Evolutionary conservation across 1,140 invertebrate genomes (phyloP), one percentile per base, ranked within the genome.

Genomic region (Xylocopa sonorina): DNA sequence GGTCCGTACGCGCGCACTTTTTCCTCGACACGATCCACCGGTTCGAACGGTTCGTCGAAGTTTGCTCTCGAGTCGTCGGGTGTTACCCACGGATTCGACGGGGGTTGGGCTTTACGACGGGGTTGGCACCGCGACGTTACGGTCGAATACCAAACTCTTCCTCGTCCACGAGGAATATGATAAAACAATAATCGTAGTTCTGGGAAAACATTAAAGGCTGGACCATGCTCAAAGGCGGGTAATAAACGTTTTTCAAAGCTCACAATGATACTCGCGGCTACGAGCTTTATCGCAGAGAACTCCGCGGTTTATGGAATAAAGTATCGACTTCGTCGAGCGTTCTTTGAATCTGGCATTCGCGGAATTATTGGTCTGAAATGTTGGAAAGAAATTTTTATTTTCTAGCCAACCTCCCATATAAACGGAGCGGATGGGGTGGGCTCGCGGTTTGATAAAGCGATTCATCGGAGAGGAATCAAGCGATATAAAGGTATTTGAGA

Each of bases 241-340:
- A 68, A 68, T 68, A 24, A 68, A 10, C 14, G 16, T 48, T 68
- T 50, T 34, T 38, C 34, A 38, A 41, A 29, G 5, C 53, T 51
- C 3, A 18, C 29, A 68, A 38, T 34, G 64, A 34, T 32, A 34
- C 64, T 68, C 14, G 64, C n/a, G 51, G 38, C 48, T 12, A 46
- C 34, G 29, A 50, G 5, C 27, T 67, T 50, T 24, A 14, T 18
- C 14, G 9, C 16, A 29, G 3, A 4, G 18, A n/a, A 43, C 6
- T 3, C 3, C n/a, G 12, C 34, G 6, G 1, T 62, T 27, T 27
- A 24, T 32, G 24, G 43, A 64, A 64, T 43, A n/a, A 64, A 64
- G 27, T 64, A n/a, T 27, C 38, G 16, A 18, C 34, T 27, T 16
- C 38, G 14, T 43, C 16, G 18, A 18, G 43, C n/a, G 5, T 38